Conservation (phyloP, 2,113 vertebrate genomes). For the Notothenia rossii region DNA sequence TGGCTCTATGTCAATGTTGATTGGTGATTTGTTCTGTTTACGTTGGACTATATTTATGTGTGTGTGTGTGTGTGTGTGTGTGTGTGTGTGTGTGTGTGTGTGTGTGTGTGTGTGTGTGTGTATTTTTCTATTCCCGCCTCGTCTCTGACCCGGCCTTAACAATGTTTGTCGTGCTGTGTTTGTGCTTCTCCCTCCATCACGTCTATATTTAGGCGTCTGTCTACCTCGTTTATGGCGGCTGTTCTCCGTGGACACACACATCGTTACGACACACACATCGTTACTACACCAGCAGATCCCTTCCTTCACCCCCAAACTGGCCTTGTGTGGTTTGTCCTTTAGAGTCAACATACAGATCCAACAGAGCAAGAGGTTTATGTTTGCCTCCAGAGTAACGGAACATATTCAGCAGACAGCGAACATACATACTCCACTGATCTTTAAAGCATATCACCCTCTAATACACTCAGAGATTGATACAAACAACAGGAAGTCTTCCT, state of each 20-base stretch:
- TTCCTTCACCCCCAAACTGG: not conserved
- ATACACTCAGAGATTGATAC: not conserved
- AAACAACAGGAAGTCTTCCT: too few species aligned
- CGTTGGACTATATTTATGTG: not conserved
- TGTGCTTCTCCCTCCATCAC: slow-evolving; percentile 33
- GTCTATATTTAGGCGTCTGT: slow-evolving; percentile 46
- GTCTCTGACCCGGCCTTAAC: slow-evolving; percentile 42
- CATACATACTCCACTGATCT: not conserved
- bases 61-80: too few species aligned
- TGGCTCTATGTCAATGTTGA: not conserved
- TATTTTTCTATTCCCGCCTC: slow-evolving; percentile 11
- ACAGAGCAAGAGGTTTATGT: not conserved
- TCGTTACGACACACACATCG: not conserved
- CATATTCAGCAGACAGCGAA: not conserved
- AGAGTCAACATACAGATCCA: not conserved
- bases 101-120: too few species aligned
- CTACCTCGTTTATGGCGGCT: slow-evolving; percentile 27
- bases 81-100: too few species aligned
- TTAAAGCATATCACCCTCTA: not conserved
- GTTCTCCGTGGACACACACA: slow-evolving; percentile 23
- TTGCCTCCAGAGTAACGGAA: not conserved
- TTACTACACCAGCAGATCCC: not conserved
- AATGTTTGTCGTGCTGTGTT: slow-evolving; percentile 57
- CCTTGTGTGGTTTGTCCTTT: not conserved
- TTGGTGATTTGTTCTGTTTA: not conserved